Conservation (phyloP, 2,113 vertebrate genomes). For the Campylorhamphus procurvoides region DNA sequence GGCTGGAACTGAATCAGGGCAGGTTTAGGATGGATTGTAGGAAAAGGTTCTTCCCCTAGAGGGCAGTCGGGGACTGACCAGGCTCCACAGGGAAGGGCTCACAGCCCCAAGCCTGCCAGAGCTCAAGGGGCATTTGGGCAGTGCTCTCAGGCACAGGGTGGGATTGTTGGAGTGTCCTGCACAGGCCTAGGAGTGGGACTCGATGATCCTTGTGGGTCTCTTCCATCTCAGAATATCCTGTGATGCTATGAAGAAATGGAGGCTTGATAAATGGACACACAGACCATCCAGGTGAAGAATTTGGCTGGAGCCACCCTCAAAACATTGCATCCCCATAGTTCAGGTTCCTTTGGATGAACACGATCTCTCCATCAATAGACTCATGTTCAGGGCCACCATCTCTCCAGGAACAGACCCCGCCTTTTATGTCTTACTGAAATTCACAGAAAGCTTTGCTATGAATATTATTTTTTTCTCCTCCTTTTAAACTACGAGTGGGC, state of each 20-base stretch:
- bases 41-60: background rate
- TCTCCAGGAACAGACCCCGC: background rate
- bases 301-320: background rate
- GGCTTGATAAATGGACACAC: background rate
- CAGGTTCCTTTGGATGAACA: background rate
- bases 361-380: background rate
- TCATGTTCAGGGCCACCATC: background rate
- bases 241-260: background rate
- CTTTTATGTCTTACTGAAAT: background rate
- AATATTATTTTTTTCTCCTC: background rate
- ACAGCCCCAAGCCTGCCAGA: background rate
- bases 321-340: fast-evolving
- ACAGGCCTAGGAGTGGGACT: background rate
- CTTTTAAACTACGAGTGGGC: background rate
- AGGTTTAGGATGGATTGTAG: background rate
- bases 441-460: background rate
- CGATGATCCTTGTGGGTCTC: background rate
- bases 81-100: background rate
- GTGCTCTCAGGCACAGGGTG: background rate
- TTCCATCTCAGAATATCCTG: background rate
- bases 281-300: background rate
- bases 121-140: background rate
- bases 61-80: background rate
- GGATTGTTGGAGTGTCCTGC: background rate
- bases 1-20: background rate